Base-by-base conservation (phyloP, 2,797 vertebrate genomes). In the Gallinago nigripennis region DNA sequence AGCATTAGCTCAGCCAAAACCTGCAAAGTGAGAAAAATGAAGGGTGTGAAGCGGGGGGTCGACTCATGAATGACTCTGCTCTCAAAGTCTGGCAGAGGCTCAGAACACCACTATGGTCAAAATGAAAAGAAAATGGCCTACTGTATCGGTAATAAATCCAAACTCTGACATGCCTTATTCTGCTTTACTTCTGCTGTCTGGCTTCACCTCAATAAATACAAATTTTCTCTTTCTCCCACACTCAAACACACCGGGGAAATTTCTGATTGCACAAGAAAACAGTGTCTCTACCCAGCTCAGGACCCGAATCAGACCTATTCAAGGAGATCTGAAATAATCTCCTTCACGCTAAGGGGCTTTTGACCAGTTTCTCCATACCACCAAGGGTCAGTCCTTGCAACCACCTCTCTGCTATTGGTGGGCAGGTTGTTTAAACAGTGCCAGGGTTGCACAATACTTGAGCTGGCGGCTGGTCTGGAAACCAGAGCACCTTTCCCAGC, bases 11-110 rank as follows among this genome's bases (percentile, higher is more conserved):
- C 84, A 86, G 63, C 91, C 82, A 95, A 96, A 96, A 96, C 87
- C 81, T 92, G 51, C 89, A 82, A 97, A 97, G 79, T 94, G 78
- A 96, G 94, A 97, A 97, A 96, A 97, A 96, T 93, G 93, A 97
- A 88, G 91, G 77, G 91, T 92, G 72, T 6, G 17, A 92, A 92
- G 91, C 94, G 77, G 84, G 83, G 71, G 95, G 85, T 88, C 14
- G 5, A 35, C 77, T 69, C 8, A 8, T 2, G 39, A 84, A 83
- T 37, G 81, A 80, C 83, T 82, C 89, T 91, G 84, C 80, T 93
- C 91, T 94, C 10, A 0, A 87, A 91, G 86, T 17, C 93, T 96
- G 94, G 95, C 92, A 95, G 83, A 76, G 64, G 75, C 41, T 96
- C 82, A 88, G 78, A 90, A 65, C 0, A 1, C 72, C 88, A 95